Conservation (phyloP, 1,140 invertebrate species). For the Neodiprion pinetum region DNA sequence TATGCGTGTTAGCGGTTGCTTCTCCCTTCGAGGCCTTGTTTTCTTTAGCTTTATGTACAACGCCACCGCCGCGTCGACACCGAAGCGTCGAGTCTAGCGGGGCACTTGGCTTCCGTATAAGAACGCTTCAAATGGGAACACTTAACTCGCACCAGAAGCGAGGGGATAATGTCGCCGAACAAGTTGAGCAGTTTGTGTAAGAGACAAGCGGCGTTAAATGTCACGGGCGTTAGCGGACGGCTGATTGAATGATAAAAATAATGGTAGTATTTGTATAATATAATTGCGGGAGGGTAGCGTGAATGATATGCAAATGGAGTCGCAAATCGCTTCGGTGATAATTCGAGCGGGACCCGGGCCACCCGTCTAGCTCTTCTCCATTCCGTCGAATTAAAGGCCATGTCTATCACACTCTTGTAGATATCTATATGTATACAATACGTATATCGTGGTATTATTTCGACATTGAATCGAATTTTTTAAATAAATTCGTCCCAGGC, state of each 20-base stretch:
- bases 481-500: slow-evolving; percentile 21
- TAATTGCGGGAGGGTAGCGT: background rate
- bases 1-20: no score
- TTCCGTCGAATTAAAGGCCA: slow-evolving; percentile 27
- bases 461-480: slow-evolving; percentile 16
- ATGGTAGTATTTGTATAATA: background rate
- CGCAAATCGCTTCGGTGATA: slow-evolving; percentile 36
- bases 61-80: no score
- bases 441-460: background rate
- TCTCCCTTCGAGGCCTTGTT: no score
- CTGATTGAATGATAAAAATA: background rate
- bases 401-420: no score
- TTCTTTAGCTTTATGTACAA: no score
- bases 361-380: slow-evolving; percentile 18
- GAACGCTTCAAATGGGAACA: no score
- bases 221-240: slow-evolving; percentile 3
- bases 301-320: slow-evolving; percentile 36
- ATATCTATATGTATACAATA: background rate
- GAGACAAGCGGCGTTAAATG: background rate
- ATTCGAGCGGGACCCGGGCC: slow-evolving; percentile 32
- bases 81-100: no score
- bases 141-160: no score
- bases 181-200: no score
- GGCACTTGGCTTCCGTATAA: no score
- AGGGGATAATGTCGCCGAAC: no score